Evolutionary conservation across 30 jellyfish, hydroid and myxozoan species (phyloP), one percentile per base, ranked within the genome.

Genomic region (Morbakka virulenta): DNA sequence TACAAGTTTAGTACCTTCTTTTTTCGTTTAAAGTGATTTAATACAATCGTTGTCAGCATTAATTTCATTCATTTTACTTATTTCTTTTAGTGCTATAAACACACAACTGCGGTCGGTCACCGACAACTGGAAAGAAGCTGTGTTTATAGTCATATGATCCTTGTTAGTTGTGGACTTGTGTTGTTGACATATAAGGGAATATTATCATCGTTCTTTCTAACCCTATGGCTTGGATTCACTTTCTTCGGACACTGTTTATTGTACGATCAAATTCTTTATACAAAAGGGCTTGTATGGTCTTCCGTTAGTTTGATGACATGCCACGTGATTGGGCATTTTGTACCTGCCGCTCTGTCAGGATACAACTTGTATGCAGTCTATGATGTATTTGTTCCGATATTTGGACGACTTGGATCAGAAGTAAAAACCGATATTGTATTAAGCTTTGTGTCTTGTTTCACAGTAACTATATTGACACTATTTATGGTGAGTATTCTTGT

Each of bases 321-420:
- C 32, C 98, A 92, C 64, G 0, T 85, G 4, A 33, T 72, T 24
- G 89, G 97, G 2, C 49, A 62, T 33, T 35, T 86, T 0, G 32
- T 81, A 41, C 98, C 98, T 0, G 51, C 70, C 20, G 25, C 85
- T 29, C 34, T 92, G 25, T 12, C 83, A 4, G 34, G 85, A 22
- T 81, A 85, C 63, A 89, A 82, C 61, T n/a, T 85, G n/a, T 34
- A 35, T 63, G 28, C 95, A 26, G 25, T 81, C 17, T 80, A 29
- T 67, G 89, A 79, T 63, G 91, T 92, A 34, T 92, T 92, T 62
- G 82, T 80, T 17, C 98, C 98, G 1, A 75, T 92, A 22, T 63
- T 92, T 81, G 98, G 98, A 25, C 74, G 98, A 50, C 81, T 75
- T 79, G 98, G 98, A 32, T 30, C 95, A 36, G 93, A 79, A 65